Evolutionary conservation across 92 coral and sea anemone genomes (phyloP).

Genomic region (Phenganax stokvisi): DNA sequence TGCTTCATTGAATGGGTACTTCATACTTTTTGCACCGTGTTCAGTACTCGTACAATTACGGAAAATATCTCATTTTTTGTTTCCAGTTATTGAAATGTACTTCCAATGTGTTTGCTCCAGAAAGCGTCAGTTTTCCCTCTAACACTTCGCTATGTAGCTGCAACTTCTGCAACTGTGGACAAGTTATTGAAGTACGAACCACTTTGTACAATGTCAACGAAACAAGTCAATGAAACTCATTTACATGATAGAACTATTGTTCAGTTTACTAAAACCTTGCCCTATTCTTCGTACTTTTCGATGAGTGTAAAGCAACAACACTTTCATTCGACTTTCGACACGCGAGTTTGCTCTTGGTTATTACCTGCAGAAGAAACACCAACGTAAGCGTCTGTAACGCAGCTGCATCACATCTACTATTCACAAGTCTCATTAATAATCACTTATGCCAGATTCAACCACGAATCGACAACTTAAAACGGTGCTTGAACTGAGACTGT

Average conservation of each 20-base stretch:
- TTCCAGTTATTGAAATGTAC: background rate
- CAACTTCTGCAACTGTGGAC: background rate
- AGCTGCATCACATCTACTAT: background rate
- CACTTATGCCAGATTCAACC: no score
- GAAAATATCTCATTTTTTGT: background rate
- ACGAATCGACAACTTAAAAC: no score
- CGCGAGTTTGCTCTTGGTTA: background rate
- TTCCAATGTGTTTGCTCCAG: background rate
- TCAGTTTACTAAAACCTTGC: background rate
- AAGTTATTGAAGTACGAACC: background rate
- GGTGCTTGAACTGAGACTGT: no score
- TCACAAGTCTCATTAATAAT: background rate
- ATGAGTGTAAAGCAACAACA: background rate
- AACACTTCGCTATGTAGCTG: background rate
- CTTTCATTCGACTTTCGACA: background rate
- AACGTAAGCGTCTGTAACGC: background rate
- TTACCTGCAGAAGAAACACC: background rate
- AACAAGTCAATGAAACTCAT: background rate
- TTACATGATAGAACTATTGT: conserved; percentile 8
- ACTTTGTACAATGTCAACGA: background rate
- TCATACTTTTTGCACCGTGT: background rate
- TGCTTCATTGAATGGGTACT: background rate
- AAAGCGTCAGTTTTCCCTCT: background rate
- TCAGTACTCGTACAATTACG: background rate
- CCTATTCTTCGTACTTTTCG: background rate